A percentile compares a stretch with the other conserved stretches of the same genome.
These are phyloP conservation scores for Sebastes nivosus DNA, from an alignment of 2,797 vertebrate genomes.

Conservation along the genomic window DNA sequence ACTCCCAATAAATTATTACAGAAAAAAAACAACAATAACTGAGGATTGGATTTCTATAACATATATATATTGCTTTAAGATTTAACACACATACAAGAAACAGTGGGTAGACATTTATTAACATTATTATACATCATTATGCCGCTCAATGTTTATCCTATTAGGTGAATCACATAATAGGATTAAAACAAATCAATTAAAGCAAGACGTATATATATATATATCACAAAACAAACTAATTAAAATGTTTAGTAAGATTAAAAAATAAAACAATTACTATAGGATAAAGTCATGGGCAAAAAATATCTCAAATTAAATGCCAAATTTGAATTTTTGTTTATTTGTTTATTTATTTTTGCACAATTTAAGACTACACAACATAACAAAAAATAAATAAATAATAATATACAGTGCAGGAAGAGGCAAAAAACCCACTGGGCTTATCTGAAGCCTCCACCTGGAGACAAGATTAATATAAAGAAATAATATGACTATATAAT, in stretches of 20 bases:
- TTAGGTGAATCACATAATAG: not conserved
- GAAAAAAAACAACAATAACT: not conserved
- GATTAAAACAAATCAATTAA: not conserved
- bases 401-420: too few relatives aligned
- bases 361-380: too few relatives aligned
- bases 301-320: not conserved
- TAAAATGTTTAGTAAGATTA: not conserved
- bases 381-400: too few relatives aligned
- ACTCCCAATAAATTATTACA: too few relatives aligned
- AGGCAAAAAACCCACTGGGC: too few relatives aligned
- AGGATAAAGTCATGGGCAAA: not conserved
- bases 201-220: too few relatives aligned
- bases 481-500: too few relatives aligned
- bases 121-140: not conserved
- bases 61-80: not conserved
- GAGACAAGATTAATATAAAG: too few relatives aligned
- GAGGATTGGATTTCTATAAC: not conserved
- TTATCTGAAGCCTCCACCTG: too few relatives aligned
- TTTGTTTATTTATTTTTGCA: too few relatives aligned
- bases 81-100: not conserved
- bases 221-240: not conserved
- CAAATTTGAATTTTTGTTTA: not conserved
- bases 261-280: not conserved
- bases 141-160: not conserved
- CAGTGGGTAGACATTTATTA: not conserved